Conservation (phyloP, 2,113 vertebrate species). For the Laticauda colubrina region DNA sequence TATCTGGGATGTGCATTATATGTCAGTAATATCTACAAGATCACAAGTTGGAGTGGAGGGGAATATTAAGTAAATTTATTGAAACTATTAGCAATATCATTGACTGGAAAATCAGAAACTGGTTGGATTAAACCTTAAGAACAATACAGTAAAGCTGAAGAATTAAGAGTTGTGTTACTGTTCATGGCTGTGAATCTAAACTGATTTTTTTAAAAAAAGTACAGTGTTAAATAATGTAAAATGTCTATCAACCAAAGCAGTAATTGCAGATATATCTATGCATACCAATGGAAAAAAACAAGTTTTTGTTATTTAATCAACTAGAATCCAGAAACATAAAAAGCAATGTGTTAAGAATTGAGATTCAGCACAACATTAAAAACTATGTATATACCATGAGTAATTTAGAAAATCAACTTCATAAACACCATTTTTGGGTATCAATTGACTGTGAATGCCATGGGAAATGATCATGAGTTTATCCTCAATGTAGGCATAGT, state of each 20-base stretch:
- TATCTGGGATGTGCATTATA: slow-evolving; percentile 21
- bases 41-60: background rate
- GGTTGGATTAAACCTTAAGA: background rate
- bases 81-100: background rate
- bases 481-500: background rate
- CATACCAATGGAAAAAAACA: rapidly evolving
- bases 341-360: background rate
- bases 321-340: background rate
- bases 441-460: background rate
- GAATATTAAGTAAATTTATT: slow-evolving; percentile 7
- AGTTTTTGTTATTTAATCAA: background rate
- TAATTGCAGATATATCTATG: background rate
- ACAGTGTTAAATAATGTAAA: background rate
- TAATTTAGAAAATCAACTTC: background rate
- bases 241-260: background rate
- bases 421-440: background rate
- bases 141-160: background rate
- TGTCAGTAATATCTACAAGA: slow-evolving; percentile 29
- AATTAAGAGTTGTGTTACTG: background rate
- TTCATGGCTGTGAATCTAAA: background rate
- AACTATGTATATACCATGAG: background rate
- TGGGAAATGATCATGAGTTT: background rate
- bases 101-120: background rate
- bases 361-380: background rate
- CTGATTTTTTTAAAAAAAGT: background rate